Base-by-base conservation (phyloP, 2,888 invertebrate genomes). In the Pammene aurita region DNA sequence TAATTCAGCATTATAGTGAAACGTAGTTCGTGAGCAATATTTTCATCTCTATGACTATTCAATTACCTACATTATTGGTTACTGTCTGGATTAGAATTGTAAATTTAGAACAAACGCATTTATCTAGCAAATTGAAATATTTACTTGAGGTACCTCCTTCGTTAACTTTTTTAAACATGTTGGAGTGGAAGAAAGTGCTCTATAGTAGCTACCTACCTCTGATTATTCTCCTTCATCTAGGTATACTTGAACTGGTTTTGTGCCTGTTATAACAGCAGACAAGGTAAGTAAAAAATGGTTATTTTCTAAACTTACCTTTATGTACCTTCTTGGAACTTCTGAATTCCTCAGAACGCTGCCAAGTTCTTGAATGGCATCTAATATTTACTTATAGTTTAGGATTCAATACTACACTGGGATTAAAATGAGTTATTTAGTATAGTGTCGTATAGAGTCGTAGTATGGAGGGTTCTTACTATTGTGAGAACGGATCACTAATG, bases 401-500 rank as follows among this genome's bases (percentile, higher is more conserved):
- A 14, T n/a, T 7, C 5, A 44, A n/a, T 44, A 44, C n/a, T 50
- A 18, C 0, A 1, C 13, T 41, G 18, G 41, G 2, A 4, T 48
- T 38, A 18, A 48, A 34, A 38, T 50, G 18, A 11, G 16, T 7
- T n/a, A 62, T 13, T 52, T 38, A 35, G 2, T 60, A 60, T 41
- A n/a, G 7, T 26, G 35, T 26, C 44, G 14, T 63, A 41, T 35
- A n/a, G n/a, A n/a, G n/a, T n/a, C n/a, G n/a, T n/a, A n/a, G n/a
- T n/a, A n/a, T 34, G 35, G 41, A 55, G 48, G 46, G 68, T 60
- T 64, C 46, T 60, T 54, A 48, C 56, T 50, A 42, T 11, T 35
- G 46, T 65, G 69, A 65, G 69, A 69, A 60, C 65, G 42, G 60
- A 69, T 46, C 65, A 48, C 69, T 41, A 69, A 54, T 65, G 69